These are phyloP conservation scores for Hemaris fuciformis DNA, from an alignment of 2,888 invertebrate genomes.

Conservation along the genomic window DNA sequence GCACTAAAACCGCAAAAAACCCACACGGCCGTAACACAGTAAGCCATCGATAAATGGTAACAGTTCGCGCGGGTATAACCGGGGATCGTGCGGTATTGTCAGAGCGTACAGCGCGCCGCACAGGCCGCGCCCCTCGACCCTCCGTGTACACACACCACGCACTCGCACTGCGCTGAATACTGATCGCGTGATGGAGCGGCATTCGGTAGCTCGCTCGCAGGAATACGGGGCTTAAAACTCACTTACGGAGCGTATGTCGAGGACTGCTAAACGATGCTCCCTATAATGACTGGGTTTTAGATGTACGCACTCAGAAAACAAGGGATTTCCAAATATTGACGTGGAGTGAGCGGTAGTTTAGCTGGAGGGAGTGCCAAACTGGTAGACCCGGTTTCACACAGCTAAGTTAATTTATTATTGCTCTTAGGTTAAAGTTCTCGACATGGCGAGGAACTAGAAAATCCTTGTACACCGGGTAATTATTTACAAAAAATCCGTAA, in stretches of 20 bases:
- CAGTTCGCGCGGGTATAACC: neutral
- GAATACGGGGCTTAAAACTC: neutral
- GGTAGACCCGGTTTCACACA: too few relatives aligned
- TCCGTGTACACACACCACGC: neutral
- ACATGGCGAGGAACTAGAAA: too few relatives aligned
- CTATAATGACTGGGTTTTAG: neutral
- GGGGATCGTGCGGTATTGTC: neutral
- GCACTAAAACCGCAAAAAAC: neutral
- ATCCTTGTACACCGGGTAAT: too few relatives aligned
- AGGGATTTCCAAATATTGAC: neutral
- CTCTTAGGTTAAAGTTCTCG: too few relatives aligned
- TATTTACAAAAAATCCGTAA: too few relatives aligned
- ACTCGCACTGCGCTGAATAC: neutral
- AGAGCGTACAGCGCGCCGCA: neutral
- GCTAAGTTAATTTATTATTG: too few relatives aligned
- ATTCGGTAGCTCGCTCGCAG: neutral
- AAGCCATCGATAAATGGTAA: conserved; percentile 4
- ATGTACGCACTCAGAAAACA: neutral
- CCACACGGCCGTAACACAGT: neutral
- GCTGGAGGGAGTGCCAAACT: too few relatives aligned
- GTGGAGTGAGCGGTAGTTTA: too few relatives aligned
- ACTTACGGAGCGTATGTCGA: neutral
- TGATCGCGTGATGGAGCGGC: neutral
- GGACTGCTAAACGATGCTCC: neutral
- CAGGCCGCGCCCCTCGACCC: neutral